These are phyloP conservation scores for Arenaria interpres DNA, from an alignment of 2,113 vertebrate genomes.

Conservation along the genomic window DNA sequence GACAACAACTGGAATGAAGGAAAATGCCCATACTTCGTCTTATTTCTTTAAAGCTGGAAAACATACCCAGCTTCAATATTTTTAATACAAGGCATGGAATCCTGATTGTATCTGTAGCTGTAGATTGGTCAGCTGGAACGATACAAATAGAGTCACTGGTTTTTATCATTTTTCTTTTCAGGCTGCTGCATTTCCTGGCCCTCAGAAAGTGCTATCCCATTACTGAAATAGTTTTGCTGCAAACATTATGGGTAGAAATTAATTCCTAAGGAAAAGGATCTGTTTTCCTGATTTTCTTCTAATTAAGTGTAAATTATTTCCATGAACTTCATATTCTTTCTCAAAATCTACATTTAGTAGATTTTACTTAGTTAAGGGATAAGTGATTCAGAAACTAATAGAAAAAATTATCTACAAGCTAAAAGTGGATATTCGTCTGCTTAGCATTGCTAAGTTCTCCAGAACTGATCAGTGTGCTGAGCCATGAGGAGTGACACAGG, in stretches of 20 bases:
- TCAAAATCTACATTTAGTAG: not conserved
- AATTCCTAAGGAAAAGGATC: not conserved
- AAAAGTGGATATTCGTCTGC: not conserved
- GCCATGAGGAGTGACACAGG: not conserved
- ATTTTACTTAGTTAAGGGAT: not conserved
- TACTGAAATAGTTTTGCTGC: too few species aligned
- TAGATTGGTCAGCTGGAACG: not conserved
- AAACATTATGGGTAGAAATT: not conserved
- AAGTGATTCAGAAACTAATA: not conserved
- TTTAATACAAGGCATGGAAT: not conserved
- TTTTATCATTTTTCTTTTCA: too few species aligned
- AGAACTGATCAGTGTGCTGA: not conserved
- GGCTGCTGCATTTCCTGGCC: too few species aligned
- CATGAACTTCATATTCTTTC: not conserved
- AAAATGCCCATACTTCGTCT: too few species aligned
- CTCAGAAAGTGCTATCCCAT: too few species aligned
- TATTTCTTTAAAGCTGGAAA: too few species aligned
- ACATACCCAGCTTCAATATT: too few species aligned
- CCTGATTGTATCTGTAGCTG: not conserved
- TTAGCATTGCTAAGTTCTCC: not conserved
- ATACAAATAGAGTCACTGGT: not conserved
- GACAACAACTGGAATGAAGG: too few species aligned
- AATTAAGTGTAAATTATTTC: not conserved
- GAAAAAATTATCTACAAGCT: not conserved
- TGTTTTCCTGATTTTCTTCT: not conserved